Conservation (phyloP, 2,113 vertebrate genomes). For the Aleadryas rufinucha region DNA sequence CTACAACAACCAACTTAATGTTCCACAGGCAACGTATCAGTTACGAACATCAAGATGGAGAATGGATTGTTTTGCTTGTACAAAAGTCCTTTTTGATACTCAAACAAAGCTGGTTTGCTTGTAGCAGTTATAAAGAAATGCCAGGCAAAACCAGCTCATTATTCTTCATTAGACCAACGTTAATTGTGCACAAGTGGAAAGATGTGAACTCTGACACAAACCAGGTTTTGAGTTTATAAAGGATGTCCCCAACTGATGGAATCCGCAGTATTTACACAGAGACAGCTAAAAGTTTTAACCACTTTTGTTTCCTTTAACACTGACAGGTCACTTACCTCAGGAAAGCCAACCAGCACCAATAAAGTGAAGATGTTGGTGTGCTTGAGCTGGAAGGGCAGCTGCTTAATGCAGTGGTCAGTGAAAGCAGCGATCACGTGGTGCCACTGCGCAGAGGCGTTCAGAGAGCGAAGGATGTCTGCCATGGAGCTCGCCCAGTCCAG, state of each 20-base stretch:
- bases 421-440: conserved; percentile 83
- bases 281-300: not conserved
- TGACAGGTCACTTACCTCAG: conserved; percentile 77
- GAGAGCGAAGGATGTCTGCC: conserved; percentile 88
- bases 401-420: conserved; percentile 89
- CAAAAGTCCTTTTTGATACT: not conserved
- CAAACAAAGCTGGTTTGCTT: not conserved
- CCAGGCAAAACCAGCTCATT: not conserved
- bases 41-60: not conserved
- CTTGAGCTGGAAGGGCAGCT: conserved; percentile 88
- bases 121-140: not conserved
- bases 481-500: conserved; percentile 97
- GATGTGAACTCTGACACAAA: not conserved
- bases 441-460: conserved; percentile 87
- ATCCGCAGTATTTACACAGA: not conserved
- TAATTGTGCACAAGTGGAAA: not conserved
- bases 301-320: not conserved
- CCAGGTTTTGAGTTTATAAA: not conserved
- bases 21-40: not conserved
- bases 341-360: conserved; percentile 93
- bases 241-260: not conserved
- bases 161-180: not conserved
- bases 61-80: not conserved
- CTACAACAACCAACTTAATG: not conserved
- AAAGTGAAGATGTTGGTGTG: conserved; percentile 96